Base-by-base conservation (phyloP, 2,797 vertebrate species). In the Xenentodon cancila region DNA sequence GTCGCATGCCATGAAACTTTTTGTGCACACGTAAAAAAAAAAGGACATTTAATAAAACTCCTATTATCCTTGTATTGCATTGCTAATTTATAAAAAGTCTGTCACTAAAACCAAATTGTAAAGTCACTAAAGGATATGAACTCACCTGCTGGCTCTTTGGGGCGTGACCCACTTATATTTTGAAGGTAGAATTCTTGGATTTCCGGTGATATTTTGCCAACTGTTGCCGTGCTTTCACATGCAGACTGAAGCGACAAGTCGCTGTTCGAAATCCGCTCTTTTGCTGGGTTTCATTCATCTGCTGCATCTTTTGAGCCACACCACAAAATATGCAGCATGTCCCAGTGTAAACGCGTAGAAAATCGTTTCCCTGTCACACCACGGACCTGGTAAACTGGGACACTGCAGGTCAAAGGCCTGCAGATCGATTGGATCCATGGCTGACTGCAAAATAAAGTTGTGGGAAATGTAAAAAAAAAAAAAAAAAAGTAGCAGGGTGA, bases 341-440 rank as follows among this genome's bases (percentile, higher is more conserved):
- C 12, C 1, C 9, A 17, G 11, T 3, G 34, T 11, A 58, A 71
- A 84, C 13, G 78, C 50, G 55, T 61, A 15, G n/a, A 73, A 61
- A 76, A 75, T 47, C 2, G 12, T 37, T 2, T 22, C 30, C 71
- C 71, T 47, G 75, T 75, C 81, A 84, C 72, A 63, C 43, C 53
- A 52, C 52, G 3, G 32, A 43, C 8, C 18, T 3, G 43, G 48
- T 52, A 25, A 55, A 52, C 37, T 42, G 20, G 47, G 55, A 76
- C 73, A 64, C 59, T 64, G 64, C 55, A 1, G 27, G 58, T 40
- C 34, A 69, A 62, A 58, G 37, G 20, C 0, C 1, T 11, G 17
- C 30, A 2, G 4, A 44, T 60, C 5, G 3, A 81, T 80, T 84
- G 48, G 65, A 40, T 66, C 51, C 53, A 43, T 8, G 17, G 25